A percentile compares a stretch with the other conserved stretches of the same genome.
These are phyloP conservation scores for Rhinophrynus dorsalis DNA, from an alignment of 2,797 vertebrate species.

Conservation along the genomic window DNA sequence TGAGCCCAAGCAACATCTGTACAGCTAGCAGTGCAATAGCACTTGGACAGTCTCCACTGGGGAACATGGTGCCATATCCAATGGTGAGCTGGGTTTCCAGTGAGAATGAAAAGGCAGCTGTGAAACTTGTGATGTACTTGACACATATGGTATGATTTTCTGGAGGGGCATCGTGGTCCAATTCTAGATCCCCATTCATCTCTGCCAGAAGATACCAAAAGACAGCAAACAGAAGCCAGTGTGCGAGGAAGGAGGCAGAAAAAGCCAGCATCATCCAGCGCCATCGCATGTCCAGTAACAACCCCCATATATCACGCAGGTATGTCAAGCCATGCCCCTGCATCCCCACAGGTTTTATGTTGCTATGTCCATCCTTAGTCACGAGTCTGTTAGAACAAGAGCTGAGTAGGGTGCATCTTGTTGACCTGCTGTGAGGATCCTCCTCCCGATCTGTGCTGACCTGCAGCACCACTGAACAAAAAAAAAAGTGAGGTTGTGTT, in stretches of 20 bases:
- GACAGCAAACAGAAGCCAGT: slow-evolving; percentile 95
- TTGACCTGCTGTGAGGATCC: slow-evolving; percentile 72
- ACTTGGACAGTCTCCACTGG: slow-evolving; percentile 92
- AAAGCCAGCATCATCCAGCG: slow-evolving; percentile 95
- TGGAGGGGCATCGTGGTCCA: slow-evolving; percentile 86
- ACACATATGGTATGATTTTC: slow-evolving; percentile 93
- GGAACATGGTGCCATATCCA: slow-evolving; percentile 97
- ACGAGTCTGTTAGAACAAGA: slow-evolving; percentile 78
- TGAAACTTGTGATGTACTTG: slow-evolving; percentile 93
- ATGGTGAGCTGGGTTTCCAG: slow-evolving; percentile 98
- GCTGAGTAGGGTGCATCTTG: slow-evolving; percentile 74
- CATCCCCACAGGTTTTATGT: slow-evolving; percentile 65
- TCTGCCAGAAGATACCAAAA: slow-evolving; percentile 95
- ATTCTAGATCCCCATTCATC: slow-evolving; percentile 89
- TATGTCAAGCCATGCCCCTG: slow-evolving; percentile 75
- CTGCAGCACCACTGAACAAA: slow-evolving; percentile 57
- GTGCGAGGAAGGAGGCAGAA: slow-evolving; percentile 86
- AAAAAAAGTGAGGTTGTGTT: slow-evolving; percentile 32
- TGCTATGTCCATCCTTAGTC: slow-evolving; percentile 91
- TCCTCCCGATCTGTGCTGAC: slow-evolving; percentile 61
- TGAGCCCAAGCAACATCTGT: slow-evolving; percentile 96
- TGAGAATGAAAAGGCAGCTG: slow-evolving; percentile 95
- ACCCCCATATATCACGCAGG: slow-evolving; percentile 88
- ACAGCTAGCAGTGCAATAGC: slow-evolving; percentile 91
- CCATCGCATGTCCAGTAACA: slow-evolving; percentile 92